Conservation (phyloP, 2,113 vertebrate genomes). For the Calidris pugnax region DNA sequence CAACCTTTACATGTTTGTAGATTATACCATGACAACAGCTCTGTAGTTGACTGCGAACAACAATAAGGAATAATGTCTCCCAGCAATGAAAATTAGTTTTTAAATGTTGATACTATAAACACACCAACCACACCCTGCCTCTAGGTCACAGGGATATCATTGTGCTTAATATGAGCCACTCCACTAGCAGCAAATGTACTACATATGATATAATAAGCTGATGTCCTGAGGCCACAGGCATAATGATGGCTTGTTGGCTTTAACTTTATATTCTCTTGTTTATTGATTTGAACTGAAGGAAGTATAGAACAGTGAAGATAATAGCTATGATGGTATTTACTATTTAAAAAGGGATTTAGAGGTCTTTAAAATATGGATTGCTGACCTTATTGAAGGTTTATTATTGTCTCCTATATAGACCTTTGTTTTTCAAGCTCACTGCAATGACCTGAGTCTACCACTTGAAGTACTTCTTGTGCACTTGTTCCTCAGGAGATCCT, state of each 20-base stretch:
- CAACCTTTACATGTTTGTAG: not conserved
- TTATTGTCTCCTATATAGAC: not conserved
- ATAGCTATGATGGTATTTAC: not conserved
- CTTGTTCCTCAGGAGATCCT: not conserved
- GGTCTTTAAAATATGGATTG: not conserved
- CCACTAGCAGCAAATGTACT: not conserved
- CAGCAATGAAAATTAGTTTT: not conserved
- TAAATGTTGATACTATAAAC: not conserved
- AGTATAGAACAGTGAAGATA: not conserved
- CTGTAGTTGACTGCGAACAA: not conserved
- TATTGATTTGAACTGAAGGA: constrained; percentile 29
- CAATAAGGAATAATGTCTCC: not conserved
- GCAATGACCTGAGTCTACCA: not conserved
- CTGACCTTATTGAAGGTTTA: not conserved
- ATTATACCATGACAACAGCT: not conserved
- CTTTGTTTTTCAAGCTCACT: not conserved
- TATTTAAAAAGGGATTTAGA: not conserved
- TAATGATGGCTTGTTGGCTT: not conserved
- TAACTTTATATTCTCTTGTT: not conserved
- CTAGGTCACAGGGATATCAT: not conserved
- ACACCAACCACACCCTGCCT: not conserved
- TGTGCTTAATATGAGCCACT: not conserved
- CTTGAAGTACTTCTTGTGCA: not conserved
- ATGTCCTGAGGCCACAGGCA: not conserved
- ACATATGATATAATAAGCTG: not conserved